Base-by-base conservation (phyloP, 2,888 invertebrate species). In the Chloroclystis v-ata region DNA sequence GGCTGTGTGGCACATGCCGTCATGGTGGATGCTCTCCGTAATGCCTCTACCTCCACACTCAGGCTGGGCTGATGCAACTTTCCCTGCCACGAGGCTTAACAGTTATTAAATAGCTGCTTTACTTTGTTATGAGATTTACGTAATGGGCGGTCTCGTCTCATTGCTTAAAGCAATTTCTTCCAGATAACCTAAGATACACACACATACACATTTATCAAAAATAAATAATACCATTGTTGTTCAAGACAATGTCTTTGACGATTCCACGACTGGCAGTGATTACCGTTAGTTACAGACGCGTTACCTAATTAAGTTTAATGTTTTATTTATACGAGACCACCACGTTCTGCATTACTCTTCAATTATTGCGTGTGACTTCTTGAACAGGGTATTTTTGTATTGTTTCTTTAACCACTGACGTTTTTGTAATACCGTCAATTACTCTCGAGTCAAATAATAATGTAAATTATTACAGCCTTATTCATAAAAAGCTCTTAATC, bases 1-100 rank as follows among this genome's bases (percentile, higher is more conserved):
- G n/a, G n/a, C 45, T 43, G 46, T 46, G 49, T 49, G 47, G 38
- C 50, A 49, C 44, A 50, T 37, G 47, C 30, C 54, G 54, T 53
- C 54, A 59, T 49, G 54, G 52, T 53, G 47, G 40, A 49, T 46
- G 51, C 51, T 38, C 47, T 28, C 42, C 50, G 47, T 47, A 49
- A 48, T 38, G 35, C 25, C 13, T 41, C n/a, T n/a, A n/a, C n/a
- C n/a, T n/a, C n/a, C n/a, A n/a, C n/a, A n/a, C n/a, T n/a, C n/a
- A 12, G 32, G 32, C 28, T 43, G 12, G 28, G 37, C 47, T 48
- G 46, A 50, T 43, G 32, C 41, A 38, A 43, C 43, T 46, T 50
- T 50, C 50, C 30, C 39, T 40, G 35, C 13, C 46, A 30, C 43
- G 30, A 35, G 42, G 25, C 26, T 13, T 1, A 2, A 33, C 14